Evolutionary conservation across 2,888 invertebrate genomes (phyloP), one percentile per base, ranked within the genome.

Genomic region (Spilarctia lutea): DNA sequence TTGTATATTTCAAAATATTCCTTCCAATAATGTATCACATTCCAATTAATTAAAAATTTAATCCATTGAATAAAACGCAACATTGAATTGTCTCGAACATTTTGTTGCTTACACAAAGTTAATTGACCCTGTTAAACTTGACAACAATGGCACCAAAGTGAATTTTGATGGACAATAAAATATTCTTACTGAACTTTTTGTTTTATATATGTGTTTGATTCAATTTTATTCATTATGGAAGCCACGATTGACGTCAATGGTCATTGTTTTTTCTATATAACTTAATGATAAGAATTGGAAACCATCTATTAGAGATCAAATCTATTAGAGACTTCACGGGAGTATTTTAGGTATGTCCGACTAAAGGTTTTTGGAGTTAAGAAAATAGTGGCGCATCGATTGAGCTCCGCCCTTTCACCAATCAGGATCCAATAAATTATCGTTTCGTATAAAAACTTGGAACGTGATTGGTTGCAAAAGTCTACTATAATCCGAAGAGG

Each of bases 91-190:
- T 76, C 30, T n/a, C 52, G 70, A 77, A 73, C 66, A 74, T 67
- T 45, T 71, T 69, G 52, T 73, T 65, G 69, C 75, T 63, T 81
- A 75, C 77, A 76, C 80, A 73, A 76, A 69, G 72, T 75, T 83
- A 84, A 83, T 83, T 83, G 81, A 81, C 83, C 83, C 80, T 82
- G 81, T 83, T 76, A 73, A 72, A 80, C 68, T 80, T 78, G 79
- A 81, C 78, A 77, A 67, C 67, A 77, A 81, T 81, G 78, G 81
- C 82, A 80, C 77, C 73, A 75, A 79, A 78, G 75, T 75, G 75
- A 75, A 74, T 77, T 79, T 75, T 81, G 78, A 80, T 80, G 79
- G 77, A 77, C 70, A 81, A 84, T 84, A 81, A 81, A 77, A 60
- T 70, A 33, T 16, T 35, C 69, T 71, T 74, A 60, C 71, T 30